Percentiles rank a stretch among this genome's conserved stretches.
Evolutionary conservation across 2,888 invertebrate species (phyloP).

Genomic region (Digitonthophagus gazella): DNA sequence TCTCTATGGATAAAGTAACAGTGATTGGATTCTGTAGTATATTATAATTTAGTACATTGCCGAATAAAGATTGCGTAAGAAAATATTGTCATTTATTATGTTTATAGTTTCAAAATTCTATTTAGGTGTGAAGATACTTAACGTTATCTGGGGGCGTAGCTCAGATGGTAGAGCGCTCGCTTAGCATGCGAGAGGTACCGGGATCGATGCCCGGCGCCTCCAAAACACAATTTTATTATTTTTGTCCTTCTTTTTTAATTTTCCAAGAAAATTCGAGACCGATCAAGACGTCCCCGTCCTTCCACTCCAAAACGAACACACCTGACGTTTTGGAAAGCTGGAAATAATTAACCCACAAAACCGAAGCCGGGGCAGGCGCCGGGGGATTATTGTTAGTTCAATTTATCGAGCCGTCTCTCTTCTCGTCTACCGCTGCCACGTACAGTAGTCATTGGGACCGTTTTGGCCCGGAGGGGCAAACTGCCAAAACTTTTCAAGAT

Average conservation of each 20-base stretch:
- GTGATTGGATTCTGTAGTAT: no score
- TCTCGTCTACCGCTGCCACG: neutral
- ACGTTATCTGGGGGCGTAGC: conserved; percentile 50
- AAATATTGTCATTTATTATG: no score
- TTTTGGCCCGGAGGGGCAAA: conserved; percentile 30
- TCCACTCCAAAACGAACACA: neutral
- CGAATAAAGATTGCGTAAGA: no score
- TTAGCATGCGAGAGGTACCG: conserved; percentile 60
- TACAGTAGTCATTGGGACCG: conserved; percentile 14
- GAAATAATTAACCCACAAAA: neutral
- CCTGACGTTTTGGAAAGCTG: neutral
- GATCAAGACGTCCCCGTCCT: neutral
- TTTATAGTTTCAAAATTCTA: no score
- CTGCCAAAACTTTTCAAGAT: conserved; percentile 37
- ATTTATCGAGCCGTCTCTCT: conserved; percentile 2
- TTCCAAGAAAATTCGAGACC: neutral
- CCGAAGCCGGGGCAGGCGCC: neutral
- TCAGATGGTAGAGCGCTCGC: conserved; percentile 59
- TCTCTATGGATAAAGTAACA: no score
- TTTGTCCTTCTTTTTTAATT: neutral
- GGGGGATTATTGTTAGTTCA: conserved; percentile 3
- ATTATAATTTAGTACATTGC: no score
- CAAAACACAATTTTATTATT: no score
- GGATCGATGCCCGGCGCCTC: conserved; percentile 56
- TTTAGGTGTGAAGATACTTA: no score